phyloP scores from a whole-genome alignment of 2,113 vertebrate genomes.

The Semicossyphus pulcher region DNA sequence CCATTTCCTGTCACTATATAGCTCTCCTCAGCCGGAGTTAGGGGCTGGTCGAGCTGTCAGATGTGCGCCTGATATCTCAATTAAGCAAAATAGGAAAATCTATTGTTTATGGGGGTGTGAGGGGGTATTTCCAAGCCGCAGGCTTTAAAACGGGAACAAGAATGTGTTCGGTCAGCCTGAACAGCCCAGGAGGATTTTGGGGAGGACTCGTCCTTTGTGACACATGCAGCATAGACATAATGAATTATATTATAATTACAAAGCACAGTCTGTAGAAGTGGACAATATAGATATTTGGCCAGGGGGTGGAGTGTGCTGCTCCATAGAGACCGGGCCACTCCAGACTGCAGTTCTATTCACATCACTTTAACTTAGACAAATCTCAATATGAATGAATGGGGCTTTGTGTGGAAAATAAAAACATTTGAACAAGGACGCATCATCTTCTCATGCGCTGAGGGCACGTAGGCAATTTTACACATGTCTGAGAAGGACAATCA shows the following conservation, averaged over 20 bases:
- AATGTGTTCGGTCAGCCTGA: slow-evolving; percentile 84
- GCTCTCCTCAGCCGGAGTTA: slow-evolving; percentile 30
- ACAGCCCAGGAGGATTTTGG: slow-evolving; percentile 81
- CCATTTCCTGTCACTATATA: slow-evolving; percentile 30
- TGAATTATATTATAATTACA: slow-evolving; percentile 91
- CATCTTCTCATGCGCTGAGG: slow-evolving; percentile 61
- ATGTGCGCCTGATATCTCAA: slow-evolving; percentile 85
- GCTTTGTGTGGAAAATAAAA: slow-evolving; percentile 80
- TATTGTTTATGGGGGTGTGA: slow-evolving; percentile 79
- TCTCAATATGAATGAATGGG: slow-evolving; percentile 82
- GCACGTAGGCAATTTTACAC: slow-evolving; percentile 47
- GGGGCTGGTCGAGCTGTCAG: slow-evolving; percentile 81
- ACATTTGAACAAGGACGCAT: slow-evolving; percentile 77
- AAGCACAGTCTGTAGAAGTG: slow-evolving; percentile 85
- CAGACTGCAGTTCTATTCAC: slow-evolving; percentile 80
- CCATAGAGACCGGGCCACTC: slow-evolving; percentile 78
- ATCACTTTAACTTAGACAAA: slow-evolving; percentile 82
- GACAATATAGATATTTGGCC: slow-evolving; percentile 87
- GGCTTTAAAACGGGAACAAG: slow-evolving; percentile 77
- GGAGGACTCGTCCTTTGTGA: slow-evolving; percentile 83
- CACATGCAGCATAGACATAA: slow-evolving; percentile 85
- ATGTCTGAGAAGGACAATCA: slow-evolving; percentile 25
- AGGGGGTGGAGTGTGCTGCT: slow-evolving; percentile 83
- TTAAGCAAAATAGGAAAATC: slow-evolving; percentile 78
- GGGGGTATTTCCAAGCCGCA: slow-evolving; percentile 77